These are phyloP conservation scores for Oscheius sp. DNA, from an alignment of 2,888 invertebrate genomes.

Conservation along the genomic window DNA sequence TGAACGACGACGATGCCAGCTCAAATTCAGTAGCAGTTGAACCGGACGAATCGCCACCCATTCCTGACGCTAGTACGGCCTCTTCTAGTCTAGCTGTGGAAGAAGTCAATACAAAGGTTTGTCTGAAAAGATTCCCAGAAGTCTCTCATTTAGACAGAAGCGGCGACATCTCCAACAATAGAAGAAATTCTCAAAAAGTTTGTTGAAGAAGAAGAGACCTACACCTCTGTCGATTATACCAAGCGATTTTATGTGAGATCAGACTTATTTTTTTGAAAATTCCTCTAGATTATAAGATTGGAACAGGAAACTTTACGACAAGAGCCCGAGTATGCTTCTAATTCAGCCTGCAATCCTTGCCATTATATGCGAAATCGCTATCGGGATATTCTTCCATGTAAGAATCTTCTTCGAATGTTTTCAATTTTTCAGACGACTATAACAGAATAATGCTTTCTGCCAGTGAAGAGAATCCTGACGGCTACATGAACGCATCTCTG, in stretches of 20 bases:
- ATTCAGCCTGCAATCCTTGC: constrained; percentile 39
- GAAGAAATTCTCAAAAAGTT: constrained; percentile 20
- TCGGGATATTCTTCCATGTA: constrained; percentile 65
- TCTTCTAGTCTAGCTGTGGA: too few species aligned
- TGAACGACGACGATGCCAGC: neutral
- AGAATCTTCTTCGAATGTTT: neutral
- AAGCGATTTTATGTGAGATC: constrained; percentile 19
- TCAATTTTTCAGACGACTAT: constrained; percentile 52
- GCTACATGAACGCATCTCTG: constrained; percentile 64
- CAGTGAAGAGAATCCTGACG: constrained; percentile 47
- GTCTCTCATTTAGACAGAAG: neutral
- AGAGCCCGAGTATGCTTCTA: constrained; percentile 34
- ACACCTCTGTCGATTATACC: constrained; percentile 6
- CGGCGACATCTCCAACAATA: neutral
- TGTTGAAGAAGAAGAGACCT: constrained; percentile 9
- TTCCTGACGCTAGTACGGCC: too few species aligned
- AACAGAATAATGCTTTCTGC: constrained; percentile 54
- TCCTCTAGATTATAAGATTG: constrained; percentile 52
- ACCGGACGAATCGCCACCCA: too few species aligned
- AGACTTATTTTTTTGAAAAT: neutral
- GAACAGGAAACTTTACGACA: constrained; percentile 49
- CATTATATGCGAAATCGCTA: constrained; percentile 59
- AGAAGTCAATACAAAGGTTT: too few species aligned
- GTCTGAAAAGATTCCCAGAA: too few species aligned
- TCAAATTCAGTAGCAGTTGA: too few species aligned